Evolutionary conservation across 1,140 invertebrate genomes (phyloP).

Genomic region (Aphelenchoides besseyi): DNA sequence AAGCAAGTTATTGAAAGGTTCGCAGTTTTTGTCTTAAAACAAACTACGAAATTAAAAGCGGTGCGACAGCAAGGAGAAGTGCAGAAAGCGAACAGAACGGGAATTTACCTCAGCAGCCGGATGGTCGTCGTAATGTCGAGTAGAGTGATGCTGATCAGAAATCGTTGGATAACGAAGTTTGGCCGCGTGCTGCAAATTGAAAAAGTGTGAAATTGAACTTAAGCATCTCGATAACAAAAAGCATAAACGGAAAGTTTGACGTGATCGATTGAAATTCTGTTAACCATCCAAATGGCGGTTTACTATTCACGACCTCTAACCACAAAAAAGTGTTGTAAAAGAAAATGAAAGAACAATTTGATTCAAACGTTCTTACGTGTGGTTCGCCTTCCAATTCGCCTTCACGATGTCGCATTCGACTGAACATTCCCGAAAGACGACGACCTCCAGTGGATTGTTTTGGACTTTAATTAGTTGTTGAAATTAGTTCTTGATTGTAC

Average conservation of each 20-base stretch:
- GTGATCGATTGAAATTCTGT: background rate
- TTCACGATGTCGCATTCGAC: slow-evolving; percentile 39
- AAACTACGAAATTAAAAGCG: background rate
- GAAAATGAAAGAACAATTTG: slow-evolving; percentile 16
- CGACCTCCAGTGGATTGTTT: slow-evolving; percentile 33
- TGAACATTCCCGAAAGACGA: slow-evolving; percentile 47
- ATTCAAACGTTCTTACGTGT: slow-evolving; percentile 13
- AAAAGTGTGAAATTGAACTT: background rate
- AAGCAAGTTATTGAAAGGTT: background rate
- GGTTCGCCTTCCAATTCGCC: background rate
- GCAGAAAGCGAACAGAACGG: slow-evolving; percentile 1
- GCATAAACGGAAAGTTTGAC: background rate
- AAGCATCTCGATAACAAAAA: background rate
- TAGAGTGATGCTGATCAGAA: background rate
- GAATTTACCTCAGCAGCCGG: slow-evolving; percentile 2
- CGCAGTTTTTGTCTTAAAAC: background rate
- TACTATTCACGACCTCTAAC: slow-evolving; percentile 3
- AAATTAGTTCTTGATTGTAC: background rate
- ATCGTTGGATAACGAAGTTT: slow-evolving; percentile 4
- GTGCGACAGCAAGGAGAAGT: background rate
- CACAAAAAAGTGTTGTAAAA: slow-evolving; percentile 14
- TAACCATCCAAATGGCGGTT: background rate
- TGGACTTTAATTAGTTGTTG: slow-evolving; percentile 12
- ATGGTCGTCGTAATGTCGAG: background rate
- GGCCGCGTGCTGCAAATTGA: background rate